A percentile compares a stretch with the other conserved stretches of the same genome.
These are phyloP conservation scores for Lysandra bellargus DNA, from an alignment of 2,888 invertebrate species.

Conservation along the genomic window DNA sequence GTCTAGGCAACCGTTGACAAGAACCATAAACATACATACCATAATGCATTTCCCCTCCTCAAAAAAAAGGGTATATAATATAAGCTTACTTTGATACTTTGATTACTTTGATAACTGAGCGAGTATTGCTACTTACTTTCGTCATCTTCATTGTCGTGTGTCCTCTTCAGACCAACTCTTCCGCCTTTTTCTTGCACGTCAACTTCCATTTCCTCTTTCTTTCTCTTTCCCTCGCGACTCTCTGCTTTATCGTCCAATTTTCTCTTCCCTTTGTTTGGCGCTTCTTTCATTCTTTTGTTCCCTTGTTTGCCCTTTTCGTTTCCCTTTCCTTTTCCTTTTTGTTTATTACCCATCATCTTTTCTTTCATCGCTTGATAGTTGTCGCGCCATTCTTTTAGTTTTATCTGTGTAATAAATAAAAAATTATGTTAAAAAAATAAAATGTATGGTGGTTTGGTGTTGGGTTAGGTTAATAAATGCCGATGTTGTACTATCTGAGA, in stretches of 20 bases:
- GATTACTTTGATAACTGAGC: no score
- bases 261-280: conserved; percentile 55
- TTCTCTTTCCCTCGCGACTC: conserved; percentile 59
- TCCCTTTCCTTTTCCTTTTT: conserved; percentile 56
- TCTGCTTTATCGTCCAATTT: conserved; percentile 51
- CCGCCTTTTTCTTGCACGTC: conserved; percentile 48
- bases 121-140: conserved; percentile 43
- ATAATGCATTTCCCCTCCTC: no score
- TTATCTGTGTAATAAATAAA: conserved; percentile 48
- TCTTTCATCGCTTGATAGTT: conserved; percentile 70
- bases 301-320: conserved; percentile 61
- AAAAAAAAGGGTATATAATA: no score
- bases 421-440: no score
- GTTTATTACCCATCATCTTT: conserved; percentile 64
- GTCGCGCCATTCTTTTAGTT: conserved; percentile 68
- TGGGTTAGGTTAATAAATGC: no score
- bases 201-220: conserved; percentile 57
- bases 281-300: conserved; percentile 55
- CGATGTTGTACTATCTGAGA: no score
- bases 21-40: no score
- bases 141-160: conserved; percentile 49
- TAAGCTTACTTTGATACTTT: no score
- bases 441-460: no score
- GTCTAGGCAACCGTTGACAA: no score
- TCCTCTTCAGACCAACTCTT: conserved; percentile 60